Base-by-base conservation (phyloP, 2,888 invertebrate genomes). In the Scaptomyza tumidula region DNA sequence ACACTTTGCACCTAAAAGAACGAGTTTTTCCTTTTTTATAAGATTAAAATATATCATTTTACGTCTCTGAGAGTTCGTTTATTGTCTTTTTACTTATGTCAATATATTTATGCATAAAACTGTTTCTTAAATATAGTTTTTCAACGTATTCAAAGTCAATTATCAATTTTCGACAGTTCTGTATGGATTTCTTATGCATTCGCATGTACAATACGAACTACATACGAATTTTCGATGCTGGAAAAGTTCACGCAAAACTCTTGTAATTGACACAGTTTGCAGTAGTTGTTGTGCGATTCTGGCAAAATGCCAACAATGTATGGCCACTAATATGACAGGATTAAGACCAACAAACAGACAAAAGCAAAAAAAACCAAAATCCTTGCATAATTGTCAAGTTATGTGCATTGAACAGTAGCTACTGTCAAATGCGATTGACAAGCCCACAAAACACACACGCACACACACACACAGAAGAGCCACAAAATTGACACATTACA, bases 401-500 rank as follows among this genome's bases (percentile, higher is more conserved):
- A 65, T 67, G 73, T 49, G 54, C 50, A 58, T 49, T 45, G 65
- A 68, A 48, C 62, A 66, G 49, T 57, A 55, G 60, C 60, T 49
- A 56, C 64, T 66, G 68, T 61, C 79, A 56, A 65, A 72, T 80
- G 62, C 67, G 80, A 77, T 65, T 76, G 73, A 70, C 73, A 72
- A 80, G 50, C 64, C 80, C 69, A 46, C 60, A 70, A 60, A 61
- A 14, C 55, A 59, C 45, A 27, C 37, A 29, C 45, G 41, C 44
- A 45, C 14, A 14, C 41, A 9, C 31, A 44, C 27, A n/a, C 45
- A 43, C 66, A 71, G 69, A 78, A 80, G 74, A 71, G 74, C 80
- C 80, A 69, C 80, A 84, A 84, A 80, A 69, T 80, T 78, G 84
- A 80, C 85, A 80, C 84, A 80, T 80, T 74, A 67, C 81, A 84